Percentiles rank a stretch among this genome's conserved stretches.
Evolutionary conservation across 2,888 invertebrate species (phyloP).

Genomic region (Myopa testacea): DNA sequence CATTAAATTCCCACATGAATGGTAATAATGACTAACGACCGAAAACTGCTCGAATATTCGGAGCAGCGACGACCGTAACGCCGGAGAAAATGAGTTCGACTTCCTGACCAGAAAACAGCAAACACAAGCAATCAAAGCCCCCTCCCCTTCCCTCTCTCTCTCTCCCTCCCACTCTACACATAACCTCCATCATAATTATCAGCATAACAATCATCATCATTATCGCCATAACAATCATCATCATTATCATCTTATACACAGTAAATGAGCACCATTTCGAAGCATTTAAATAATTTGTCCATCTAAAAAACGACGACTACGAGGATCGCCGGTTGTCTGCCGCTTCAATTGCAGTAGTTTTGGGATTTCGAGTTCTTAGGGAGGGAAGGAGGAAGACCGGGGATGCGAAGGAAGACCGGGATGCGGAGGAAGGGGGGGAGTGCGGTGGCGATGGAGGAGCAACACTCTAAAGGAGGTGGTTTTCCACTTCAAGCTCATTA

Average conservation of each 20-base stretch:
- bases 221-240: too few species aligned
- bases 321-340: slow-evolving; percentile 24
- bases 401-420: not conserved
- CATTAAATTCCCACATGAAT: slow-evolving; percentile 52
- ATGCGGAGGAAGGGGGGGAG: not conserved
- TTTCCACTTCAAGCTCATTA: slow-evolving; percentile 52
- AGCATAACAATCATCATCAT: too few species aligned
- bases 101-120: not conserved
- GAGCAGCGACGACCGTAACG: slow-evolving; percentile 8
- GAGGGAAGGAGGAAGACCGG: not conserved
- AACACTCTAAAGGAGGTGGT: slow-evolving; percentile 37
- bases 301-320: slow-evolving; percentile 45
- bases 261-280: slow-evolving; percentile 32
- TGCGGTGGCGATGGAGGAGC: not conserved
- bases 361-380: not conserved
- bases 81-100: not conserved
- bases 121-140: not conserved
- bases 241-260: not conserved
- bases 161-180: too few species aligned
- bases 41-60: slow-evolving; percentile 37
- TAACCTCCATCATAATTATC: too few species aligned
- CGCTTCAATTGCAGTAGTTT: not conserved
- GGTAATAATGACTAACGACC: slow-evolving; percentile 55
- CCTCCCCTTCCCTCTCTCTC: not conserved
- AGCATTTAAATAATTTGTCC: slow-evolving; percentile 54